These are phyloP conservation scores for Etheostoma spectabile DNA, from an alignment of 2,113 vertebrate species.

Conservation along the genomic window DNA sequence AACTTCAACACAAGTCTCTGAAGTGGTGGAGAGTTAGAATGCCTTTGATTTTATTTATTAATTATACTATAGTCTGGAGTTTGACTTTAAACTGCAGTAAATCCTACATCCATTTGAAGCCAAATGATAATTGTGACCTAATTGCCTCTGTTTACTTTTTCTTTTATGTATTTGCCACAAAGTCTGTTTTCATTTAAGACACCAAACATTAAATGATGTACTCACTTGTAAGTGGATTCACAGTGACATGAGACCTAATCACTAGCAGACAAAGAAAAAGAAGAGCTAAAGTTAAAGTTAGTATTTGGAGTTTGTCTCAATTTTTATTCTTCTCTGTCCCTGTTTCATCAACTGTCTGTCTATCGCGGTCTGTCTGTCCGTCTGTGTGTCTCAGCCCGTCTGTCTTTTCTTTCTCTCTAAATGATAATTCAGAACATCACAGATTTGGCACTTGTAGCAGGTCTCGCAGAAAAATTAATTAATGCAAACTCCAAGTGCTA, in stretches of 20 bases:
- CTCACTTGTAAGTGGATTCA: not conserved
- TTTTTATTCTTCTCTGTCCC: slow-evolving; percentile 23
- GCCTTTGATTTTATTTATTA: not conserved
- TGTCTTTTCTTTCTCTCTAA: slow-evolving; percentile 62
- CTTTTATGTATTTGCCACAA: not conserved
- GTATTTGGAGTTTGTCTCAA: slow-evolving; percentile 10
- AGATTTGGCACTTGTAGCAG: slow-evolving; percentile 95
- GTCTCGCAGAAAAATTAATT: slow-evolving; percentile 96
- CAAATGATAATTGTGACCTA: not conserved
- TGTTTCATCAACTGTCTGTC: slow-evolving; percentile 20
- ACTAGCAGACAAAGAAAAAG: not conserved
- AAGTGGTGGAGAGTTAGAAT: not conserved
- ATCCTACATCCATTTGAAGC: not conserved
- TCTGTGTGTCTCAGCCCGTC: not conserved
- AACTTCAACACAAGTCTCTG: no score
- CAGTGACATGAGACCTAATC: not conserved
- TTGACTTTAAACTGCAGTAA: not conserved
- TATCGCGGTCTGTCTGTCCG: not conserved
- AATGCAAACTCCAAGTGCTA: slow-evolving; percentile 98
- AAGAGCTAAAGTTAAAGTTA: slow-evolving; percentile 29
- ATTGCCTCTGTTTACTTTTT: not conserved
- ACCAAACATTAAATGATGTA: not conserved
- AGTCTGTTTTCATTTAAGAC: slow-evolving; percentile 3
- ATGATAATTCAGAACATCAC: slow-evolving; percentile 91
- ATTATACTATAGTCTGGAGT: not conserved